Evolutionary conservation across 2,113 vertebrate species (phyloP).

Genomic region (Nothobranchius furzeri): DNA sequence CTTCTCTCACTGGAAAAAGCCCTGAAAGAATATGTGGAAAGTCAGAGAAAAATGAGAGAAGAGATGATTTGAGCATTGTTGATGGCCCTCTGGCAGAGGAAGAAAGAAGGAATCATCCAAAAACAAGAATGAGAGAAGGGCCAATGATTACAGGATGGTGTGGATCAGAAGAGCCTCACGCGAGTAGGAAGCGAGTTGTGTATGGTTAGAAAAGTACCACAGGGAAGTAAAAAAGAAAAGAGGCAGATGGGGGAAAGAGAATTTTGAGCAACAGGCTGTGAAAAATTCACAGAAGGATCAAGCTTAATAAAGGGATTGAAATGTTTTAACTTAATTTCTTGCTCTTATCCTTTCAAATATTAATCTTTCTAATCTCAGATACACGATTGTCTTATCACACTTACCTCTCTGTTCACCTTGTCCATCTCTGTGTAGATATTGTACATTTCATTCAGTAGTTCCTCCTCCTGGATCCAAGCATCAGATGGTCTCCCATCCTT

Average conservation of each 20-base stretch:
- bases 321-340: constrained; percentile 1
- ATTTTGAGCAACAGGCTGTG: constrained; percentile 4
- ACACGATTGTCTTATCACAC: neutral
- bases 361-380: neutral
- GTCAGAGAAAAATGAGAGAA: constrained; percentile 51
- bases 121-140: constrained; percentile 46
- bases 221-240: constrained; percentile 9
- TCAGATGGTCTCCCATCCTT: constrained; percentile 3
- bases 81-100: constrained; percentile 57
- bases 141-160: constrained; percentile 59
- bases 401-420: neutral
- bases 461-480: neutral
- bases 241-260: constrained; percentile 10
- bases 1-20: constrained; percentile 46
- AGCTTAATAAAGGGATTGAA: constrained; percentile 2
- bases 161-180: constrained; percentile 45
- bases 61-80: constrained; percentile 54
- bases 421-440: neutral
- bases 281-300: constrained; percentile 4
- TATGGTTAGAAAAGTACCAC: constrained; percentile 17
- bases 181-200: constrained; percentile 45
- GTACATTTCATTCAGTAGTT: neutral
- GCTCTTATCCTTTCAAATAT: neutral
- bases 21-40: constrained; percentile 34
- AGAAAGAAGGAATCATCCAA: constrained; percentile 40